Conservation (phyloP, 2,113 vertebrate species). For the Calonectris borealis region DNA sequence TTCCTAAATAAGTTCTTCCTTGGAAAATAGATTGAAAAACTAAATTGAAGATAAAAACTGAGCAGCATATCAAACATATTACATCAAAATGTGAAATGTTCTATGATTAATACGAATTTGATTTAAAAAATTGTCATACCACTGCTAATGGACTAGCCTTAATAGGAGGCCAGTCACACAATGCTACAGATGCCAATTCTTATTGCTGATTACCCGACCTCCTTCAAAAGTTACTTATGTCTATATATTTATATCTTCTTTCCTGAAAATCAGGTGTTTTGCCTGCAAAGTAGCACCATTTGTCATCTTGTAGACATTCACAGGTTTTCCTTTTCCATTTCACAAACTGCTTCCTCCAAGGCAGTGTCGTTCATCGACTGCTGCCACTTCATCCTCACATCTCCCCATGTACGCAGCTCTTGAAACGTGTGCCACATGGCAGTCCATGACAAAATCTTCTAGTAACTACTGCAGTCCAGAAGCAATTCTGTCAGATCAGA, state of each 20-base stretch:
- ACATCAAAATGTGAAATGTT: neutral
- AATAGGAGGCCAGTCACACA: neutral
- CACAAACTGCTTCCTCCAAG: neutral
- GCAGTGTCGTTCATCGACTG: fast-evolving
- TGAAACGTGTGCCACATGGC: fast-evolving
- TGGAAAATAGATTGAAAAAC: neutral
- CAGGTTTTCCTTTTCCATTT: neutral
- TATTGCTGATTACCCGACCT: neutral
- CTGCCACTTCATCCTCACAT: neutral
- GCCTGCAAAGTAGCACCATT: neutral
- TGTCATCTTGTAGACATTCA: neutral
- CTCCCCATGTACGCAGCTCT: neutral
- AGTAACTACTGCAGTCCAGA: neutral
- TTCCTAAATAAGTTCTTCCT: neutral
- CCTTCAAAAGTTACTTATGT: neutral
- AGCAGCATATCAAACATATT: neutral
- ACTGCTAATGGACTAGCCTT: neutral
- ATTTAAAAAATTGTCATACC: neutral
- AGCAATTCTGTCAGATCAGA: neutral
- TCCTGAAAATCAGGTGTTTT: conserved; percentile 30
- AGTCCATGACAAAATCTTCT: neutral
- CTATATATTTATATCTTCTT: neutral
- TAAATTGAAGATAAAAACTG: neutral
- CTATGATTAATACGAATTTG: neutral
- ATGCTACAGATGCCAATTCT: neutral